Percentiles rank a stretch among this genome's conserved stretches.
These are phyloP conservation scores for Nibea coibor DNA, from an alignment of 2,113 vertebrate species.

Conservation along the genomic window DNA sequence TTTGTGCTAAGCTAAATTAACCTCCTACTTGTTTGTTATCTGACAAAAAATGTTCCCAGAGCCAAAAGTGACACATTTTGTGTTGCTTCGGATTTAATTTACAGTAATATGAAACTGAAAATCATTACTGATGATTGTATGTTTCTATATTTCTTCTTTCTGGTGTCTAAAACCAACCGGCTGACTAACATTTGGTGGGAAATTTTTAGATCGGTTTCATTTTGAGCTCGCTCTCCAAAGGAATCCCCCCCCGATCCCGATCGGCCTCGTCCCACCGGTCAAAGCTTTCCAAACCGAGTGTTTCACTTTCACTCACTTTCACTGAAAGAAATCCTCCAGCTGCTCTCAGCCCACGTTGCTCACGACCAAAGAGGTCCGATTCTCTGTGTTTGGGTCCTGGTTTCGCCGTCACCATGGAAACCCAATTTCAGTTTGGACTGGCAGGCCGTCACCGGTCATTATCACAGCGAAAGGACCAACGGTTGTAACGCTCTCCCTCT, in stretches of 20 bases:
- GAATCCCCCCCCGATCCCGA: not conserved
- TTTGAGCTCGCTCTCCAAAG: not conserved
- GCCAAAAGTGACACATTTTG: too few relatives aligned
- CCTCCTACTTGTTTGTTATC: too few relatives aligned
- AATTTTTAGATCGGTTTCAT: slow-evolving; percentile 14
- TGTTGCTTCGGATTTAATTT: too few relatives aligned
- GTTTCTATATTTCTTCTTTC: too few relatives aligned
- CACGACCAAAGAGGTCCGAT: slow-evolving; percentile 2
- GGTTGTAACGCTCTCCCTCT: not conserved
- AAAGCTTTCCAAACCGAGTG: not conserved
- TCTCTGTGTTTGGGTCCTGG: slow-evolving; percentile 51
- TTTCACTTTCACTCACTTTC: slow-evolving; percentile 28
- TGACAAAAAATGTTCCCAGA: too few relatives aligned
- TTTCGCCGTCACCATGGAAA: slow-evolving; percentile 62
- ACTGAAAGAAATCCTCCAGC: slow-evolving; percentile 4
- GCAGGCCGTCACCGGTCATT: slow-evolving; percentile 60
- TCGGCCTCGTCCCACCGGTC: not conserved
- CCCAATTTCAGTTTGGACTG: slow-evolving; percentile 60
- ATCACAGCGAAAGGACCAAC: slow-evolving; percentile 36
- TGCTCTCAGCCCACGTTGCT: slow-evolving; percentile 1
- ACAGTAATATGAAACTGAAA: too few relatives aligned
- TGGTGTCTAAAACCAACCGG: too few relatives aligned
- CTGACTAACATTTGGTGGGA: not conserved
- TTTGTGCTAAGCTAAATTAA: too few relatives aligned
- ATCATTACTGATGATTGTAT: too few relatives aligned